These are phyloP conservation scores for Corythornis madagascariensis DNA, from an alignment of 2,113 vertebrate species.

Conservation along the genomic window DNA sequence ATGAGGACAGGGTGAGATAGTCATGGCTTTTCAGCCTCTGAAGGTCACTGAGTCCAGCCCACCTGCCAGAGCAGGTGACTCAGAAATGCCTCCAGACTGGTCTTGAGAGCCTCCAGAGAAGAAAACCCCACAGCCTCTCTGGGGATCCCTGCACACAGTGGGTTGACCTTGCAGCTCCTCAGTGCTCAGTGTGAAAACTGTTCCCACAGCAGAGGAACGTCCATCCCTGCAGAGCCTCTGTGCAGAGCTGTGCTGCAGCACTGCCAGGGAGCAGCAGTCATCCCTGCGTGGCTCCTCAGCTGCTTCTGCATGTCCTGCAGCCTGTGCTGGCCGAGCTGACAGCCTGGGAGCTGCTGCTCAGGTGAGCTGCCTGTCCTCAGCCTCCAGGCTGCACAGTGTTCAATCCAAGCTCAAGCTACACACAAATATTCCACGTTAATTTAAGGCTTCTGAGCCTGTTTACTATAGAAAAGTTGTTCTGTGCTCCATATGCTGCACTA, in stretches of 20 bases:
- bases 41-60: too few relatives aligned
- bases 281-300: background rate
- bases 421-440: background rate
- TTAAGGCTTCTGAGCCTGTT: slow-evolving; percentile 1
- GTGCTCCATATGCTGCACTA: background rate
- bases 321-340: background rate
- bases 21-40: background rate
- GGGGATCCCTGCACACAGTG: background rate
- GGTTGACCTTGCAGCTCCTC: background rate
- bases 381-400: background rate
- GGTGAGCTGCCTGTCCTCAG: too few relatives aligned
- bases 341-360: too few relatives aligned
- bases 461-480: slow-evolving; percentile 33
- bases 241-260: background rate
- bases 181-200: background rate
- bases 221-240: background rate
- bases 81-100: too few relatives aligned
- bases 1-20: background rate
- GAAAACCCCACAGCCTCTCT: too few relatives aligned
- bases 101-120: too few relatives aligned
- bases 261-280: too few relatives aligned
- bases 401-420: background rate
- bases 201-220: background rate
- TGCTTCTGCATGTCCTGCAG: background rate
- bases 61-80: too few relatives aligned